phyloP scores from a whole-genome alignment of 2,113 vertebrate species.

The Hyaena hyaena region DNA sequence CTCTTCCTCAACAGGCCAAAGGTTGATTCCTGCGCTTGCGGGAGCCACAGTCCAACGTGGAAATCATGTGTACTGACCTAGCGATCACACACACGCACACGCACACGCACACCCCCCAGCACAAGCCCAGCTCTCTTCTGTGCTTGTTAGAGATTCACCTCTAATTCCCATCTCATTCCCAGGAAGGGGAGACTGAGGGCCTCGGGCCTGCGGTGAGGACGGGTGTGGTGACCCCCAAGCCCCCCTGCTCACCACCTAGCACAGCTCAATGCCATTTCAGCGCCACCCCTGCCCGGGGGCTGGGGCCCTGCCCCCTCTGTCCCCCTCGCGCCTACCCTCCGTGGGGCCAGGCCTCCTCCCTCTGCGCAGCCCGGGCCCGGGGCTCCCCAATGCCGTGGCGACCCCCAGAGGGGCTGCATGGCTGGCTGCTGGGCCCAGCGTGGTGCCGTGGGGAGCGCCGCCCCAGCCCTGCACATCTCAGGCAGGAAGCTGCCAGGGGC shows the following conservation, averaged over 20 bases:
- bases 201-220: not conserved
- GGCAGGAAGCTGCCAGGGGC: constrained; percentile 59
- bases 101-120: not conserved
- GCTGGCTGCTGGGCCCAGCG: accelerated
- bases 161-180: not conserved
- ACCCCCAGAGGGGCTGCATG: too few relatives aligned
- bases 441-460: not conserved
- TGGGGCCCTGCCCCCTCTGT: accelerated
- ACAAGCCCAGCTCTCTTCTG: accelerated
- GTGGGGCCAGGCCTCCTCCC: not conserved
- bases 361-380: not conserved
- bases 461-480: not conserved
- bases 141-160: not conserved
- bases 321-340: not conserved
- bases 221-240: accelerated
- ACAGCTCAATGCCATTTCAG: not conserved
- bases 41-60: too few relatives aligned
- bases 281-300: not conserved
- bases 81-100: too few relatives aligned
- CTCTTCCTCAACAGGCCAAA: not conserved
- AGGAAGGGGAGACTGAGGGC: not conserved
- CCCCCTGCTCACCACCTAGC: not conserved
- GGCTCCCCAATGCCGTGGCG: accelerated
- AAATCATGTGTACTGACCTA: too few relatives aligned
- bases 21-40: not conserved